These are phyloP conservation scores for Ptycholaimellus sp. DNA, from an alignment of 2,888 invertebrate species.

Conservation along the genomic window DNA sequence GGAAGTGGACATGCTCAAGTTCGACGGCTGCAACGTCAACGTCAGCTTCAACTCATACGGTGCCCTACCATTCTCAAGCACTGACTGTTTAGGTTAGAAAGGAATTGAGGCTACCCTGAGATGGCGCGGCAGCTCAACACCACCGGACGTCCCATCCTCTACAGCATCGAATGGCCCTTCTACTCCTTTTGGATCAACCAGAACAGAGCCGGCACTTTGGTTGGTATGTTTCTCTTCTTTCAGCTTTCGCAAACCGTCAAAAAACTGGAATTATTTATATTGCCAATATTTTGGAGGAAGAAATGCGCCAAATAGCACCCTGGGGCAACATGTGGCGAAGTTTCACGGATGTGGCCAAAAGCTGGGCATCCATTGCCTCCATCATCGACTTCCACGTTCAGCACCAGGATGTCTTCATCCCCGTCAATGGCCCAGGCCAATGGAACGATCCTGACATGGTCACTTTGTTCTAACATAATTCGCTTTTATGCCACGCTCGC, in stretches of 20 bases:
- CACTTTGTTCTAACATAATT: too few species aligned
- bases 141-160: slow-evolving; percentile 74
- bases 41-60: slow-evolving; percentile 34
- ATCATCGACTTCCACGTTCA: slow-evolving; percentile 30
- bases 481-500: too few species aligned
- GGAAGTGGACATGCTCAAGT: slow-evolving; percentile 78
- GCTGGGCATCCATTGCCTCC: slow-evolving; percentile 26
- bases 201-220: too few species aligned
- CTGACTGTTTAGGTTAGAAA: too few species aligned
- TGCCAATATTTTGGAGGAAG: too few species aligned
- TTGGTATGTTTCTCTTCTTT: too few species aligned
- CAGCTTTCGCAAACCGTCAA: too few species aligned
- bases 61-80: too few species aligned
- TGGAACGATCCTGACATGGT: slow-evolving; percentile 35
- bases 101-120: slow-evolving; percentile 64
- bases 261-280: too few species aligned
- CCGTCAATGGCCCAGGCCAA: slow-evolving; percentile 29
- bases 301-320: too few species aligned
- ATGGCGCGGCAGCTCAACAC: slow-evolving; percentile 66
- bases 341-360: slow-evolving; percentile 29
- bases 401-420: slow-evolving; percentile 27
- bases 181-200: too few species aligned
- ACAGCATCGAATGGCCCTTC: slow-evolving; percentile 94
- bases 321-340: slow-evolving; percentile 33
- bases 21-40: slow-evolving; percentile 84